A percentile compares a stretch with the other conserved stretches of the same genome.
phyloP scores from a whole-genome alignment of 2,113 vertebrate species.

The Nansenia antarctica region DNA sequence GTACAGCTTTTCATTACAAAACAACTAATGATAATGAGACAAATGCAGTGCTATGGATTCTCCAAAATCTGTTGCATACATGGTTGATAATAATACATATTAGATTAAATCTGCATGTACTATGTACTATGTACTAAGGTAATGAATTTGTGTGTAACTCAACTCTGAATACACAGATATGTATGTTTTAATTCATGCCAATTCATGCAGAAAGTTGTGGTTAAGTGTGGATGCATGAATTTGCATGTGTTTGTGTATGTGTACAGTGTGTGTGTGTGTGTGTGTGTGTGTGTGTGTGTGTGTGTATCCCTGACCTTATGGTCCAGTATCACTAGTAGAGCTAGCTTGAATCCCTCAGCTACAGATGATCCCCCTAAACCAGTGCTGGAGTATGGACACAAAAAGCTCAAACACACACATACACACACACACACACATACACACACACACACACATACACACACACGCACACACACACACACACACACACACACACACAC shows the following conservation, averaged over 20 bases:
- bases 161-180: too few relatives aligned
- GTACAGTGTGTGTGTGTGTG: neutral
- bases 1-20: too few relatives aligned
- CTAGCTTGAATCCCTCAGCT: neutral
- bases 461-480: neutral
- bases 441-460: neutral
- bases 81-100: too few relatives aligned
- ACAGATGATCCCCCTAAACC: neutral
- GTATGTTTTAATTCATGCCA: too few relatives aligned
- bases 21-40: too few relatives aligned
- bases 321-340: neutral
- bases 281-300: constrained; percentile 2
- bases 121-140: too few relatives aligned
- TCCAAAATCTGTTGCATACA: too few relatives aligned
- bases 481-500: neutral
- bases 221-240: constrained; percentile 26
- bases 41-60: too few relatives aligned
- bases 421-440: neutral
- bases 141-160: too few relatives aligned
- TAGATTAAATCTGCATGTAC: too few relatives aligned
- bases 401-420: neutral
- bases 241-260: neutral
- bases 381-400: neutral
- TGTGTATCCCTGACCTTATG: constrained; percentile 1
- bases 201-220: too few relatives aligned